Percentiles rank a stretch among this genome's conserved stretches.
These are phyloP conservation scores for Raja brachyura DNA, from an alignment of 2,113 vertebrate genomes.

Conservation along the genomic window DNA sequence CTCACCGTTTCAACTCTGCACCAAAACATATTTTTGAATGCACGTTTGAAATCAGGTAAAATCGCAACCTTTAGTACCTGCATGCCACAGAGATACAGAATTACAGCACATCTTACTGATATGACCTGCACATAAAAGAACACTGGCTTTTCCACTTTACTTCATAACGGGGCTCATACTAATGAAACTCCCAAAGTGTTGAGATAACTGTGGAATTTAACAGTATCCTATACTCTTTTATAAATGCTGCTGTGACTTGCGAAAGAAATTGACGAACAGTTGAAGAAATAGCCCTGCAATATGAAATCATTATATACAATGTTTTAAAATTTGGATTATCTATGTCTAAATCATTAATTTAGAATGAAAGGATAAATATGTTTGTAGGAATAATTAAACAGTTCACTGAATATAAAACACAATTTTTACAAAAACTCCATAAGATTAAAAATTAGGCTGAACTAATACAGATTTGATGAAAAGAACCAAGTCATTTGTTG, in stretches of 20 bases:
- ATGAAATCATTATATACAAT: background rate
- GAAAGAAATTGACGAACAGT: background rate
- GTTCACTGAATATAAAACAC: background rate
- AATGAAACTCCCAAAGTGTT: background rate
- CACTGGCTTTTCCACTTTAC: background rate
- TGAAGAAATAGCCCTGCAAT: background rate
- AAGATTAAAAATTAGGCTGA: background rate
- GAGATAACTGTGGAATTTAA: slow-evolving; percentile 14
- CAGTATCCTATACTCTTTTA: background rate
- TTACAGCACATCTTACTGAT: background rate
- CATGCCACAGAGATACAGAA: background rate
- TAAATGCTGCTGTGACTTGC: background rate
- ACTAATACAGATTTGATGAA: background rate
- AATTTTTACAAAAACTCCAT: background rate
- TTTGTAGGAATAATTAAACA: background rate
- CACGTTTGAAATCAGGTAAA: background rate
- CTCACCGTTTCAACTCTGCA: background rate
- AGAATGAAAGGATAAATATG: background rate
- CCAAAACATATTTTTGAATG: background rate
- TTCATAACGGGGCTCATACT: background rate
- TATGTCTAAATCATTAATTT: background rate
- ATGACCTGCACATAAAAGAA: slow-evolving; percentile 3
- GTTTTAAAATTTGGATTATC: slow-evolving; percentile 1
- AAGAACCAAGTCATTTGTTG: background rate
- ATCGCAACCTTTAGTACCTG: background rate